A percentile compares a stretch with the other conserved stretches of the same genome.
Evolutionary conservation across 2,797 vertebrate genomes (phyloP).

Genomic region (Coluber constrictor): DNA sequence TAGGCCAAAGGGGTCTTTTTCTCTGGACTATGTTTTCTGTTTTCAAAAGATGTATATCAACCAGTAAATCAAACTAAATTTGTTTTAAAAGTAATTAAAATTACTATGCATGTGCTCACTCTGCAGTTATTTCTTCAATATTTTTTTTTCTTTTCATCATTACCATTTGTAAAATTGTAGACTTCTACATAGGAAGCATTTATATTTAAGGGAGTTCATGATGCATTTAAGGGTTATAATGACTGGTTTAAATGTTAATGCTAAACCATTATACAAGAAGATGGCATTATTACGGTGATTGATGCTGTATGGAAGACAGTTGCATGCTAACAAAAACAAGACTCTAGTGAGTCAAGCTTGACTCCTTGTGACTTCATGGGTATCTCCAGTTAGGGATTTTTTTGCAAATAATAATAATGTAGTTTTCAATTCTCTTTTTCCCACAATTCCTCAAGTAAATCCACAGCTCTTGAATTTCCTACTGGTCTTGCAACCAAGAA

Average conservation of each 20-base stretch:
- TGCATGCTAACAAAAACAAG: not conserved
- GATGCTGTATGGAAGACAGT: not conserved
- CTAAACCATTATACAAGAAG: not conserved
- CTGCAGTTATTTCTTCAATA: not conserved
- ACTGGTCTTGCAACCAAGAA: not conserved
- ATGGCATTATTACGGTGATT: not conserved
- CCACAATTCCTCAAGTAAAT: not conserved
- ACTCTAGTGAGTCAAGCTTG: not conserved
- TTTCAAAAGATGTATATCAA: not conserved
- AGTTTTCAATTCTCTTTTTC: not conserved
- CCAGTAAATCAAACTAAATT: not conserved
- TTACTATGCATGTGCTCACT: not conserved
- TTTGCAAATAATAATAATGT: not conserved
- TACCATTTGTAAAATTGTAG: not conserved
- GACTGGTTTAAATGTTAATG: not conserved
- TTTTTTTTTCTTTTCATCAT: not conserved
- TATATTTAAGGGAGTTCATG: not conserved
- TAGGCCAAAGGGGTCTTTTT: not conserved
- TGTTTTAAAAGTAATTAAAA: not conserved
- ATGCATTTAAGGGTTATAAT: not conserved
- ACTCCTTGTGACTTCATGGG: not conserved
- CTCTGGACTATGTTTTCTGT: not conserved
- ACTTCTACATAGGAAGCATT: not conserved
- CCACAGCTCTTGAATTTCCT: not conserved
- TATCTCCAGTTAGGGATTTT: not conserved